Evolutionary conservation across 2,888 invertebrate genomes (phyloP), one percentile per base, ranked within the genome.

Genomic region (Netelia virgata): DNA sequence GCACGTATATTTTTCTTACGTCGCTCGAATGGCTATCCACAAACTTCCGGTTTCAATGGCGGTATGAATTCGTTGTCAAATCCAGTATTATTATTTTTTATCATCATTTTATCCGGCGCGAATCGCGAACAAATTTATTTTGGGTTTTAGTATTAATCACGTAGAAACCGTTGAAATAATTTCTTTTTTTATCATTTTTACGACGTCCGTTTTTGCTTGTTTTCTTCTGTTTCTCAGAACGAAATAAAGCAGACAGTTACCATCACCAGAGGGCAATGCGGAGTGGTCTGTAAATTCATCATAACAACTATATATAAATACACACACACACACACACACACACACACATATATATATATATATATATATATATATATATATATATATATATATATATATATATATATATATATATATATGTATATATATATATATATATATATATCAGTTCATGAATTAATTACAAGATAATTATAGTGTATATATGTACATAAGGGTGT

Each of bases 71-170:
- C 16, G 72, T 16, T n/a, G 47, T 74, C 43, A 10, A 18, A 41
- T 61, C 11, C 68, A 23, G 47, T 61, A 28, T 57, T 59, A 14
- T 41, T 59, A 43, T 73, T 41, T 68, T 47, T 69, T 6, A 8
- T 41, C 63, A 55, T 70, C 53, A 63, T 69, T 82, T 53, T 57
- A 70, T 20, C 63, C 79, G 47, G 80, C 66, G 20, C 70, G 78
- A 55, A 76, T 82, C 72, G 57, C 69, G 63, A 66, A 53, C 59
- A 55, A 82, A 61, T 43, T 85, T 90, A 91, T 91, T 92, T 92
- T 92, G 91, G 92, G 90, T 91, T 92, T 91, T 91, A 91, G 92
- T 91, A 92, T 92, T 90, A 91, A 82, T 74, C 76, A 76, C 73
- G 79, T 61, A 41, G 20, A 68, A 74, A 70, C 63, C 59, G 69